Base-by-base conservation (phyloP, 2,888 invertebrate genomes). In the Athalia rosae region DNA sequence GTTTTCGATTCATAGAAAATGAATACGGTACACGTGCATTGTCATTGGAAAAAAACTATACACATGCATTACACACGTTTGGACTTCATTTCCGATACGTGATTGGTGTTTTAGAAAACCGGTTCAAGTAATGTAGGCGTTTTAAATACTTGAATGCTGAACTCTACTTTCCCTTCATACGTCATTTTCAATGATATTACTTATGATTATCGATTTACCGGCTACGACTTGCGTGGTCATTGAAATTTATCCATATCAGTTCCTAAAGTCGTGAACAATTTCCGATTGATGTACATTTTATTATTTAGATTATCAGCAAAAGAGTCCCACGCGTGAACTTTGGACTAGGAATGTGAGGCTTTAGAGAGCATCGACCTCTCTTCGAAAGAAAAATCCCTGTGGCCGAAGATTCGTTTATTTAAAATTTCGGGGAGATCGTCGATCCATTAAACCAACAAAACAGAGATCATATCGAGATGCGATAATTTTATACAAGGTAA, bases 131-230 rank as follows among this genome's bases (percentile, higher is more conserved):
- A 15, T 58, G 13, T 13, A 71, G 43, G 50, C 43, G 71, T 43
- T 45, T 58, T 13, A 71, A 71, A 71, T 71, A 45, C 15, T 71
- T 56, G 56, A 71, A 28, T 71, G n/a, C 45, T 71, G 45, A 43
- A n/a, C 67, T 56, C 3, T 58, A 58, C 56, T 56, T 71, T 71
- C 71, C 43, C 7, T 45, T 58, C 43, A 56, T 43, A 45, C 3
- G 41, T 13, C 43, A 43, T 28, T 69, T 69, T 69, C 5, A 45
- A 58, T 43, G 13, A 13, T 45, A 41, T 43, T 45, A 28, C 28
- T 69, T 28, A 58, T 69, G 50, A 50, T 41, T 50, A 4, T 53
- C 13, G 13, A 45, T 45, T 7, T 2, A 7, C 7, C 69, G 43
- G 7, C 43, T 6, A 13, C 7, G 4, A 28, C 13, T 58, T 4